phyloP scores from a whole-genome alignment of 2,797 vertebrate genomes.

The Eurystomus glaucurus region DNA sequence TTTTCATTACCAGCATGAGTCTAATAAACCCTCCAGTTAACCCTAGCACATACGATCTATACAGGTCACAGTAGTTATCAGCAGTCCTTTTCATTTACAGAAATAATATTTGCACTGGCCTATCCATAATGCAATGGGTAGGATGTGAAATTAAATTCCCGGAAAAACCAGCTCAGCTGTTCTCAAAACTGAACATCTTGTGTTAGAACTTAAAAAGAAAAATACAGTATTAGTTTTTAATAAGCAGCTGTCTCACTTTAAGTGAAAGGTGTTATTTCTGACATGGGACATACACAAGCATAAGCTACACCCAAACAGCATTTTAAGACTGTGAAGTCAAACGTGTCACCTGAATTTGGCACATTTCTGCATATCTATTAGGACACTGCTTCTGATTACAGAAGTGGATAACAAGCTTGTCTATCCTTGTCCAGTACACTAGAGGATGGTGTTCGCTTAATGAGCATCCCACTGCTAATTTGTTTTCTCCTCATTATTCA shows the following conservation, averaged over 20 bases:
- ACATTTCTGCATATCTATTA: conserved; percentile 8
- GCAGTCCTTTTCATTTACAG: conserved; percentile 47
- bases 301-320: not conserved
- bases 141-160: conserved; percentile 27
- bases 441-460: conserved; percentile 52
- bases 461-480: conserved; percentile 63
- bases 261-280: not conserved
- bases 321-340: not conserved
- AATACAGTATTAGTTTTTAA: not conserved
- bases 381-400: conserved; percentile 33
- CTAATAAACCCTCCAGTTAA: conserved; percentile 47
- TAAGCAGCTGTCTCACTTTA: not conserved
- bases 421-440: not conserved
- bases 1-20: conserved; percentile 39
- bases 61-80: conserved; percentile 39
- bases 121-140: conserved; percentile 16
- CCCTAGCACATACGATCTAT: not conserved
- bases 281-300: not conserved
- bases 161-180: not conserved
- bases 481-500: conserved; percentile 67
- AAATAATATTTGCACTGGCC: conserved; percentile 53
- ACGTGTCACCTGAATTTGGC: not conserved
- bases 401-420: conserved; percentile 29
- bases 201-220: not conserved
- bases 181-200: conserved; percentile 15